These are phyloP conservation scores for Zaprionus taronus DNA, from an alignment of 1,140 invertebrate genomes.

Conservation along the genomic window DNA sequence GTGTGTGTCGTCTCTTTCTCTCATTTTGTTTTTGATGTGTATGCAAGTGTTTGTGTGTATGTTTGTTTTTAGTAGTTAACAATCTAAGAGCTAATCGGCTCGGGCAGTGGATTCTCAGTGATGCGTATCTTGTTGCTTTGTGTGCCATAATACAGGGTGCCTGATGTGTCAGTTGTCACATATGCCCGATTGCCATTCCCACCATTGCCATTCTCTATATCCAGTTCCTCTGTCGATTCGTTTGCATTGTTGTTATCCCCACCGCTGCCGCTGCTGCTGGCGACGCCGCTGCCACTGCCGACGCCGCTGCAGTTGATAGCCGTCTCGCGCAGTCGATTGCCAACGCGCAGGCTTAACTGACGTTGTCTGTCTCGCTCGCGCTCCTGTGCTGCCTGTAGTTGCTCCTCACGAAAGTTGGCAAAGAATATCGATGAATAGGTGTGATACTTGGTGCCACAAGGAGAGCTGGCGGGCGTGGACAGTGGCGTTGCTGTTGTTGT, in stretches of 20 bases:
- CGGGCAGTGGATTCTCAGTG: slow-evolving; percentile 84
- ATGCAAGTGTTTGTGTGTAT: slow-evolving; percentile 23
- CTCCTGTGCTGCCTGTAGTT: slow-evolving; percentile 68
- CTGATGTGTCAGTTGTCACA: slow-evolving; percentile 70
- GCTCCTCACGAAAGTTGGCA: slow-evolving; percentile 81
- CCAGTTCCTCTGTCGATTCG: slow-evolving; percentile 49
- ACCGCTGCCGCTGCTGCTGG: slow-evolving; percentile 27
- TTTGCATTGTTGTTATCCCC: slow-evolving; percentile 62
- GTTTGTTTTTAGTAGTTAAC: slow-evolving; percentile 43
- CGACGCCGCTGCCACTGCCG: slow-evolving; percentile 19
- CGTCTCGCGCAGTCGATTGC: slow-evolving; percentile 76
- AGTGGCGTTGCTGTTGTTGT: slow-evolving; percentile 78
- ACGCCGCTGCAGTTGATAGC: slow-evolving; percentile 72
- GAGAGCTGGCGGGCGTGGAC: slow-evolving; percentile 79
- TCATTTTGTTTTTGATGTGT: slow-evolving; percentile 34
- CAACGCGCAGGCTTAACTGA: slow-evolving; percentile 68
- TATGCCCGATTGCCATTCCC: slow-evolving; percentile 79
- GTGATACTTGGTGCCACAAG: slow-evolving; percentile 81
- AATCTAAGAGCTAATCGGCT: slow-evolving; percentile 83
- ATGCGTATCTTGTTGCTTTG: slow-evolving; percentile 83
- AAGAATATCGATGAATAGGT: slow-evolving; percentile 83
- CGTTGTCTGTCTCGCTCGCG: slow-evolving; percentile 66
- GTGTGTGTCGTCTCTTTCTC: slow-evolving; percentile 38
- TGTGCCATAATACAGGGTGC: slow-evolving; percentile 71
- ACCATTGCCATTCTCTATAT: slow-evolving; percentile 65